These are phyloP conservation scores for Matsumyia berberina DNA, from an alignment of 2,888 invertebrate genomes.

Conservation along the genomic window DNA sequence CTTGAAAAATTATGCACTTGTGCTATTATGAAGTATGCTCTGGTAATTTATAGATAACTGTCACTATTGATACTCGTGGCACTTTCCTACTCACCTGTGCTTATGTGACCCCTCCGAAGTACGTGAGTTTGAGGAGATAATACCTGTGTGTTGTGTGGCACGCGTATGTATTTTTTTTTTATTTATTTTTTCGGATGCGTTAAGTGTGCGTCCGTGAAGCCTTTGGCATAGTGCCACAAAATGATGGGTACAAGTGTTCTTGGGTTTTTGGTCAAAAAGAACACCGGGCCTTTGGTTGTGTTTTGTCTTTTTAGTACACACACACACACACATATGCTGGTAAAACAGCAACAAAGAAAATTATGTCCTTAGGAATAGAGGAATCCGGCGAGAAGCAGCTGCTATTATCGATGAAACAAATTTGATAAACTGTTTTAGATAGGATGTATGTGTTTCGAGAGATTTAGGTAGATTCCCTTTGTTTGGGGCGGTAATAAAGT, in stretches of 20 bases:
- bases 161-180: constrained; percentile 57
- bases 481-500: constrained; percentile 16
- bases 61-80: constrained; percentile 30
- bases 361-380: constrained; percentile 56
- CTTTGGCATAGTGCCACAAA: constrained; percentile 57
- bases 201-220: constrained; percentile 40
- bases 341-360: constrained; percentile 34
- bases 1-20: constrained; percentile 17
- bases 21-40: constrained; percentile 16
- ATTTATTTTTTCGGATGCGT: constrained; percentile 23
- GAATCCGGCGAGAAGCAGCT: constrained; percentile 55
- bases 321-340: constrained; percentile 2
- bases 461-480: constrained; percentile 24
- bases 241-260: constrained; percentile 57
- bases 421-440: constrained; percentile 70
- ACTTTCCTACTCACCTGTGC: constrained; percentile 49
- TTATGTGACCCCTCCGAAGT: constrained; percentile 17
- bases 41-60: constrained; percentile 30
- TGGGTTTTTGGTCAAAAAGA: constrained; percentile 40
- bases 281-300: constrained; percentile 69
- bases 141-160: constrained; percentile 56
- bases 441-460: constrained; percentile 5
- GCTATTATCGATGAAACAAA: constrained; percentile 65
- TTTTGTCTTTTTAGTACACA: constrained; percentile 45
- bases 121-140: background rate